Percentiles rank a stretch among this genome's conserved stretches.
These are phyloP conservation scores for Alentia gelatinosa DNA, from an alignment of 2,888 invertebrate species.

Conservation along the genomic window DNA sequence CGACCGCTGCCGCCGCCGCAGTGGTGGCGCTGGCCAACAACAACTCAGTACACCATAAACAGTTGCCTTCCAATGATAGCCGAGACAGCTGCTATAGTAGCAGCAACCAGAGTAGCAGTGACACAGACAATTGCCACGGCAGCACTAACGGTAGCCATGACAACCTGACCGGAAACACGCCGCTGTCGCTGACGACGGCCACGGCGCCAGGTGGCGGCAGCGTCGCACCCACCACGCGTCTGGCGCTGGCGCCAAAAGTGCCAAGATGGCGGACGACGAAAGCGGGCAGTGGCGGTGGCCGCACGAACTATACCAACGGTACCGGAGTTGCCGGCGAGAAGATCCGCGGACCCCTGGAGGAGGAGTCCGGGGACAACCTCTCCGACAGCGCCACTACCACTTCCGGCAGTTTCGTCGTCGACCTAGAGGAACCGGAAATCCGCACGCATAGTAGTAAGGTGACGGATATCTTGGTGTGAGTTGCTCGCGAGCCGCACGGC, in stretches of 20 bases:
- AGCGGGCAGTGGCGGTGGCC: not conserved
- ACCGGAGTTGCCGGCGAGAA: not conserved
- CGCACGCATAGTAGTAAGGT: conserved; percentile 45
- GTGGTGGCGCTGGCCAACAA: conserved; percentile 8
- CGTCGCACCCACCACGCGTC: conserved; percentile 19
- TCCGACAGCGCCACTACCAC: conserved; percentile 11
- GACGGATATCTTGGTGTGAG: conserved; percentile 18
- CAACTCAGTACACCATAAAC: conserved; percentile 42
- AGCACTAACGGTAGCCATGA: conserved; percentile 51
- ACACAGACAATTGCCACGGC: conserved; percentile 52
- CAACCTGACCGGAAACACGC: conserved; percentile 28
- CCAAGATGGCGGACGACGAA: conserved; percentile 37
- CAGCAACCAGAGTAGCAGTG: conserved; percentile 51
- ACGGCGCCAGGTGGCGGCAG: not conserved
- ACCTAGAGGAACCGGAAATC: conserved; percentile 43
- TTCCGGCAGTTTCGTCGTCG: conserved; percentile 40
- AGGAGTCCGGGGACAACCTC: not conserved
- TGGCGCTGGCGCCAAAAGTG: conserved; percentile 43
- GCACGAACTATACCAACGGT: not conserved
- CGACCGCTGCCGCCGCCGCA: not conserved
- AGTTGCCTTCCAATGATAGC: conserved; percentile 47
- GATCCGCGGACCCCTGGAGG: conserved; percentile 42
- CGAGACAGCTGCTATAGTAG: conserved; percentile 50
- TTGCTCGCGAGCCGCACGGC: not conserved
- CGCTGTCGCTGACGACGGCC: not conserved